These are phyloP conservation scores for Struthidea cinerea DNA, from an alignment of 2,113 vertebrate genomes.

Conservation along the genomic window DNA sequence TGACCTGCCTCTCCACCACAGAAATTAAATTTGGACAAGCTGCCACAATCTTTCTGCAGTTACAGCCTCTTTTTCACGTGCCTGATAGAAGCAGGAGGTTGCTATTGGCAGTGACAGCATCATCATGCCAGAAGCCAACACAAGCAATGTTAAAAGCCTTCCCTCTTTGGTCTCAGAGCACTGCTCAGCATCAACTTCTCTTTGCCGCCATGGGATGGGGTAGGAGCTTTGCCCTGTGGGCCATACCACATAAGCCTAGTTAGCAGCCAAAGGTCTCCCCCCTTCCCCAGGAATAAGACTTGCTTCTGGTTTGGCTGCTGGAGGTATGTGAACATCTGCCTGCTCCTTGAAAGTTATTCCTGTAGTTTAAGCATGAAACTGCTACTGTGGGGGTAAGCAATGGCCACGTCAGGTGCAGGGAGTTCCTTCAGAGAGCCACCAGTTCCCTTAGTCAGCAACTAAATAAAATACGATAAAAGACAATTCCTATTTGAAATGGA, in stretches of 20 bases:
- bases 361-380: background rate
- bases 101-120: background rate
- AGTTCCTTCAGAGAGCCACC: background rate
- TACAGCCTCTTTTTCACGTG: background rate
- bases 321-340: background rate
- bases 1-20: background rate
- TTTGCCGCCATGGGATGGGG: rapidly evolving
- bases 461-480: background rate
- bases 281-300: rapidly evolving
- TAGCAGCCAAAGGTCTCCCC: background rate
- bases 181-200: background rate
- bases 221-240: background rate
- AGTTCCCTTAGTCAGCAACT: background rate
- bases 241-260: background rate
- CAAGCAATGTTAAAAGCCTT: background rate
- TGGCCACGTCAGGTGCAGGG: rapidly evolving
- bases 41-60: background rate
- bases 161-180: background rate
- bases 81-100: background rate
- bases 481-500: background rate
- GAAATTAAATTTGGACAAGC: background rate
- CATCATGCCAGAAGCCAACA: background rate
- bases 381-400: background rate
- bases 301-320: background rate
- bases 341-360: background rate